Evolutionary conservation across 1,140 invertebrate species (phyloP).

Genomic region (Magallana gigas): DNA sequence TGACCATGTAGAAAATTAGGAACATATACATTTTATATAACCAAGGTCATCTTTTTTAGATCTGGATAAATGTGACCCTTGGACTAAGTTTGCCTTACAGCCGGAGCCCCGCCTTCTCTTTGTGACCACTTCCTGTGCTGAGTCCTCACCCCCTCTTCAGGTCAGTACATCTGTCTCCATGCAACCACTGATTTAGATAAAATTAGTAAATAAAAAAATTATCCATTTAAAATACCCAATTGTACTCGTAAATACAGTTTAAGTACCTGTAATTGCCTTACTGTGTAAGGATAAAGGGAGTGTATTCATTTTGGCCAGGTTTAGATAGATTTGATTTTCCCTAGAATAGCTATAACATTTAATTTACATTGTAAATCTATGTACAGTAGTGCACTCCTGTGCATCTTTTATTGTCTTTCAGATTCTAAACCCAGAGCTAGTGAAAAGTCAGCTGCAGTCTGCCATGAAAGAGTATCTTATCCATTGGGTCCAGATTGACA

Average conservation of each 20-base stretch:
- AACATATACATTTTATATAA: too few species aligned
- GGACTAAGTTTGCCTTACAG: slow-evolving; percentile 64
- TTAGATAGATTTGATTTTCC: too few species aligned
- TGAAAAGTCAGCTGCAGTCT: slow-evolving; percentile 66
- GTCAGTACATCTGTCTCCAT: slow-evolving; percentile 53
- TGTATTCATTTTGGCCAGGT: too few species aligned
- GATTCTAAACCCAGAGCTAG: slow-evolving; percentile 67
- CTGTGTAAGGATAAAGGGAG: too few species aligned
- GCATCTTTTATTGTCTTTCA: slow-evolving; percentile 46
- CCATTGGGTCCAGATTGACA: slow-evolving; percentile 63
- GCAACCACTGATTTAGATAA: too few species aligned
- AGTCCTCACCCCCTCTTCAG: slow-evolving; percentile 74
- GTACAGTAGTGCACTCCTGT: background rate
- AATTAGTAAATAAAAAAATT: too few species aligned
- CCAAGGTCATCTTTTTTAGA: background rate
- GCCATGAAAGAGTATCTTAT: slow-evolving; percentile 70
- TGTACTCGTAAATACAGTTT: too few species aligned
- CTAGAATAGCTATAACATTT: too few species aligned
- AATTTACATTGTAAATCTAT: too few species aligned
- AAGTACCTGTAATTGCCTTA: too few species aligned
- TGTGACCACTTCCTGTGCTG: slow-evolving; percentile 66
- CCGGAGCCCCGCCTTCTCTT: slow-evolving; percentile 70
- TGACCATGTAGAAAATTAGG: too few species aligned
- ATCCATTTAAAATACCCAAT: too few species aligned
- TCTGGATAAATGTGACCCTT: slow-evolving; percentile 65